These are phyloP conservation scores for Centropristis striata DNA, from an alignment of 2,113 vertebrate species.

Conservation along the genomic window DNA sequence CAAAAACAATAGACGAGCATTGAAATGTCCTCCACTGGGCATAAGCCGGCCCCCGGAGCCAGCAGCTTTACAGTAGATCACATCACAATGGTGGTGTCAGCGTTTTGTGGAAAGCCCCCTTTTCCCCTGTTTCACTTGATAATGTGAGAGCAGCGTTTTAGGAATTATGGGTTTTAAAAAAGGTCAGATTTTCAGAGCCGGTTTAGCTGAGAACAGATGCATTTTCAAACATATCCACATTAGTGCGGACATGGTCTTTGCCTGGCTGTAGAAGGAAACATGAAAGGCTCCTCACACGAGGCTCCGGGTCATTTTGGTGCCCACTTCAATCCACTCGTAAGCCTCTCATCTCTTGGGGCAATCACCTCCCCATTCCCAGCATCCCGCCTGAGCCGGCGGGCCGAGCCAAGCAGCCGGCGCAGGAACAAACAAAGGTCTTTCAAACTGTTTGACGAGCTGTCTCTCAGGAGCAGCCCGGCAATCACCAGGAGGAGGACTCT, in stretches of 20 bases:
- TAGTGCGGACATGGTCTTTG: background rate
- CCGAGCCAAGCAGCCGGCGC: conserved; percentile 18
- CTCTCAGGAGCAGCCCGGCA: conserved; percentile 45
- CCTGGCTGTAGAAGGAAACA: background rate
- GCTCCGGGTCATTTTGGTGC: conserved; percentile 5
- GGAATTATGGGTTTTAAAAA: conserved; percentile 14
- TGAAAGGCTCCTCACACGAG: conserved; percentile 33
- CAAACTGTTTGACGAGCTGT: conserved; percentile 48
- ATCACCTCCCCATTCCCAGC: conserved; percentile 26
- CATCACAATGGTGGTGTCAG: conserved; percentile 44
- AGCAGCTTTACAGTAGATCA: conserved; percentile 50
- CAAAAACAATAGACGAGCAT: conserved; percentile 41
- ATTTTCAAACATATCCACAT: conserved; percentile 10
- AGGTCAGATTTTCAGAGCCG: conserved; percentile 3
- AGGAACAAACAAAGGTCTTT: conserved; percentile 60
- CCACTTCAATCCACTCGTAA: conserved; percentile 31
- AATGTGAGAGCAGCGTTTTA: conserved; percentile 7
- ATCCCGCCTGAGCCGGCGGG: conserved; percentile 2
- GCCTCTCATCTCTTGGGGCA: conserved; percentile 29
- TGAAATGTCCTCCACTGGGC: conserved; percentile 14
- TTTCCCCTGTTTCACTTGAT: conserved; percentile 19
- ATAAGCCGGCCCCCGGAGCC: background rate
- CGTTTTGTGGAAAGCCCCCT: conserved; percentile 5
- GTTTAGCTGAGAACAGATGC: conserved; percentile 1
- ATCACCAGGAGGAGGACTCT: conserved; percentile 29